Evolutionary conservation across 1,140 invertebrate species (phyloP).

Genomic region (Carposina sasakii): DNA sequence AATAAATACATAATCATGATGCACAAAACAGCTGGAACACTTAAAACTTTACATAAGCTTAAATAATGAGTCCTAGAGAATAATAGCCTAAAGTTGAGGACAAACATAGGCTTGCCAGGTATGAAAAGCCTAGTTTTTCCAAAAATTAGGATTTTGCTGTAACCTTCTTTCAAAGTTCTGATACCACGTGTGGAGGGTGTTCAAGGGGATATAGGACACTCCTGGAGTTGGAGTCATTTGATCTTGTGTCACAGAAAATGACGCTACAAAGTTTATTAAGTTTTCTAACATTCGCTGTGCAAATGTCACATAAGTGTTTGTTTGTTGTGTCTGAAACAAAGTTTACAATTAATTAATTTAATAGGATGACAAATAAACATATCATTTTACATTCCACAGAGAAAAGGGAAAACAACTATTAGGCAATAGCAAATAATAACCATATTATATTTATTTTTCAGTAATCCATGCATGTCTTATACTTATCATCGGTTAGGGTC

Average conservation of each 20-base stretch:
- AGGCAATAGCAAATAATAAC: too few relatives aligned
- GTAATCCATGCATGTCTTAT: too few relatives aligned
- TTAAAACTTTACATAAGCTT: too few relatives aligned
- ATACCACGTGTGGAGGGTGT: conserved; percentile 93
- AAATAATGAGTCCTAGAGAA: too few relatives aligned
- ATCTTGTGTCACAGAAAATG: conserved; percentile 86
- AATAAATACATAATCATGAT: too few relatives aligned
- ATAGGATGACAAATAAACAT: background rate
- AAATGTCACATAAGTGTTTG: conserved; percentile 85
- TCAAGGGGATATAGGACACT: conserved; percentile 90
- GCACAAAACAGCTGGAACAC: too few relatives aligned
- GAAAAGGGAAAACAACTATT: too few relatives aligned
- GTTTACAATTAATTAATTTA: conserved; percentile 2
- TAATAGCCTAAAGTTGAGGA: too few relatives aligned
- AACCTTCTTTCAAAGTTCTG: conserved; percentile 91
- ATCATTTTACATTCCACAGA: too few relatives aligned
- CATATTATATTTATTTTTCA: too few relatives aligned
- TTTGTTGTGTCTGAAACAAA: conserved; percentile 68
- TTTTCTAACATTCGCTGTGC: conserved; percentile 94
- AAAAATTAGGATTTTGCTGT: conserved; percentile 95
- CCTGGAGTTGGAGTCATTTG: conserved; percentile 86
- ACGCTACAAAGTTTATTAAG: conserved; percentile 93
- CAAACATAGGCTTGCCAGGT: too few relatives aligned
- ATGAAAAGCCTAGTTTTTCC: conserved; percentile 84
- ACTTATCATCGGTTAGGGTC: too few relatives aligned